These are phyloP conservation scores for Nomada fucata DNA, from an alignment of 2,888 invertebrate species.

Conservation along the genomic window DNA sequence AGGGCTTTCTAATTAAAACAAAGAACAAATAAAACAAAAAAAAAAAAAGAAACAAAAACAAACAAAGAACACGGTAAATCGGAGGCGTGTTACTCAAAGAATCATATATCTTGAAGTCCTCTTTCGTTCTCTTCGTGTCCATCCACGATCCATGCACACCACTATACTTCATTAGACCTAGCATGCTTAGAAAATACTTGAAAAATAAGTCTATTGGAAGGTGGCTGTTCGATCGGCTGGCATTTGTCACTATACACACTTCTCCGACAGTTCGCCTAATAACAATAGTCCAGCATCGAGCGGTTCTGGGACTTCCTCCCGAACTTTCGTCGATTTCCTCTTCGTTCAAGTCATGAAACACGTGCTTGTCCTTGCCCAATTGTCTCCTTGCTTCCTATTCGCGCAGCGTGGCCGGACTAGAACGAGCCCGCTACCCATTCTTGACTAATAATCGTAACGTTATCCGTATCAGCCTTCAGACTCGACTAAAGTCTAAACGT, in stretches of 20 bases:
- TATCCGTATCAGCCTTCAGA: constrained; percentile 72
- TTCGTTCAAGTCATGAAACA: constrained; percentile 40
- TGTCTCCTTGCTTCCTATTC: constrained; percentile 17
- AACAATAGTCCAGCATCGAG: constrained; percentile 50
- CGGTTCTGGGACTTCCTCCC: constrained; percentile 44
- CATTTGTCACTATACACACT: constrained; percentile 77
- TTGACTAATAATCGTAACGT: constrained; percentile 54
- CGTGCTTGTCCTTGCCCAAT: constrained; percentile 25
- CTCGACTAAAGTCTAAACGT: constrained; percentile 77
- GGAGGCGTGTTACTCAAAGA: constrained; percentile 42
- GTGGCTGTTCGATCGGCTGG: constrained; percentile 74
- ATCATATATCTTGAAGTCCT: constrained; percentile 17
- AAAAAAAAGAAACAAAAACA: constrained; percentile 15
- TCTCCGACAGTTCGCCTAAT: constrained; percentile 23
- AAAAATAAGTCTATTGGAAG: constrained; percentile 82
- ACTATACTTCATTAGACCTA: constrained; percentile 77
- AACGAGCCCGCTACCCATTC: constrained; percentile 69
- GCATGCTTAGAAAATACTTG: constrained; percentile 83
- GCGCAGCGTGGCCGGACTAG: constrained; percentile 72
- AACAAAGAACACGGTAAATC: constrained; percentile 39
- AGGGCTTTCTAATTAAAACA: constrained; percentile 3
- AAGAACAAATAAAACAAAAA: constrained; percentile 9
- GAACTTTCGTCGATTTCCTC: constrained; percentile 43
- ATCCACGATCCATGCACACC: constrained; percentile 72
- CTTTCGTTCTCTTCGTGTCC: constrained; percentile 25